Conservation (phyloP, 2,113 vertebrate genomes). For the Larimichthys crocea region DNA sequence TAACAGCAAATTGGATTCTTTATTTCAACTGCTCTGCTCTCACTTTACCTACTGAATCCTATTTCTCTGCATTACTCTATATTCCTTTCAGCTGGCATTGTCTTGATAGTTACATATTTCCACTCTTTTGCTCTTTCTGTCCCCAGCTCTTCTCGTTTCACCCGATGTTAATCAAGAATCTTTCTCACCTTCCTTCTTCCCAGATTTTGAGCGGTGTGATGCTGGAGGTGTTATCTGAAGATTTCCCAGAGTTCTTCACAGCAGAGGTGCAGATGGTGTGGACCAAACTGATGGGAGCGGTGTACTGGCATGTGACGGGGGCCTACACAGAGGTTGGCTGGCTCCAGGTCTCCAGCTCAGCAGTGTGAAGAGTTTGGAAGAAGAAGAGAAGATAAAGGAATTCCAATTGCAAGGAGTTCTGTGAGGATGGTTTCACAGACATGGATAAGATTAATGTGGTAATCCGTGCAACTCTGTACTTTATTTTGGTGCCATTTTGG, state of each 20-base stretch:
- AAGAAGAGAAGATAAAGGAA: conserved; percentile 25
- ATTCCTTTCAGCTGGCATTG: not conserved
- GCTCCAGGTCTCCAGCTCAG: conserved; percentile 93
- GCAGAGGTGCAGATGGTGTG: conserved; percentile 91
- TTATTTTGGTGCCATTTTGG: conserved; percentile 58
- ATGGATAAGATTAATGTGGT: conserved; percentile 54
- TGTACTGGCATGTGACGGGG: conserved; percentile 93
- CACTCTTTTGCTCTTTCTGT: not conserved
- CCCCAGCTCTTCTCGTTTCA: not conserved
- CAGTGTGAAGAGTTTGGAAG: conserved; percentile 85
- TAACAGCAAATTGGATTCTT: conserved; percentile 34
- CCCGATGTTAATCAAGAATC: not conserved
- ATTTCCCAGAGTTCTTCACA: conserved; percentile 91
- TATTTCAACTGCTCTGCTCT: conserved; percentile 1
- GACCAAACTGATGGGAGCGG: conserved; percentile 91
- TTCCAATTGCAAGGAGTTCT: conserved; percentile 23
- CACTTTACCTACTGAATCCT: conserved; percentile 6
- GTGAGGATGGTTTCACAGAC: conserved; percentile 52
- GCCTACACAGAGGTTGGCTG: conserved; percentile 97
- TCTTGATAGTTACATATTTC: not conserved
- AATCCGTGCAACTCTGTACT: conserved; percentile 39
- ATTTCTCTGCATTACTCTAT: conserved; percentile 12
- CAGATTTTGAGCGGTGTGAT: conserved; percentile 94
- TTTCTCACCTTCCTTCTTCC: not conserved
- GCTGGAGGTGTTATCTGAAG: conserved; percentile 93